Evolutionary conservation across 2,113 vertebrate species (phyloP), one percentile per base, ranked within the genome.

Genomic region (Gopherus evgoodei): DNA sequence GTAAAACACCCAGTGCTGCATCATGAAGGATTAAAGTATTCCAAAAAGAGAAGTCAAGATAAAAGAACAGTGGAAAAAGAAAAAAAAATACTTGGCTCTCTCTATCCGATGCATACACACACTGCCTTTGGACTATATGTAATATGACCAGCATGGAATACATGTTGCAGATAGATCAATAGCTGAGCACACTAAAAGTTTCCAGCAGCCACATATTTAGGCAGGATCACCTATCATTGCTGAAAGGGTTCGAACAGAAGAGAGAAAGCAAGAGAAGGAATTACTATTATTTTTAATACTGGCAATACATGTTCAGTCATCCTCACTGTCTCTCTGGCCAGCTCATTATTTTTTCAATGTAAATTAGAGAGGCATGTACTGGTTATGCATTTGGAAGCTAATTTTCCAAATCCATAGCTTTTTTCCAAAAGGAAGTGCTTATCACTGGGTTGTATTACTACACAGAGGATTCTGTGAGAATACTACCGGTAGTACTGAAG

Each of bases 61-160:
- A 78, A 56, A 93, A 49, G 82, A 75, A 86, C 81, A 35, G 84
- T 90, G 78, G 56, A 44, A 93, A 81, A 56, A 93, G 91, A 93
- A 56, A 44, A 65, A 89, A 53, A 94, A 84, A 57, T 47, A n/a
- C 75, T 78, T 75, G 52, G 35, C 72, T 65, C n/a, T 14, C 59
- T 31, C 29, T 91, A 44, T 84, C 76, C 88, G 82, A 83, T 72
- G 38, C 59, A 89, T 6, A 87, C 75, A 50, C 75, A 91, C 11
- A 75, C 25, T 57, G 31, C 79, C 50, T 81, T 90, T 86, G 83
- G 88, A 91, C 25, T 47, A 1, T 75, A 89, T 84, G 69, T 88
- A 84, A 97, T 93, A 94, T 62, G 90, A 94, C 54, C 54, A 89
- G 84, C 88, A 84, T 29, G 80, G 88, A 93, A 91, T 76, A 84